Conservation (phyloP, 2,113 vertebrate species). For the Cacatua alba region DNA sequence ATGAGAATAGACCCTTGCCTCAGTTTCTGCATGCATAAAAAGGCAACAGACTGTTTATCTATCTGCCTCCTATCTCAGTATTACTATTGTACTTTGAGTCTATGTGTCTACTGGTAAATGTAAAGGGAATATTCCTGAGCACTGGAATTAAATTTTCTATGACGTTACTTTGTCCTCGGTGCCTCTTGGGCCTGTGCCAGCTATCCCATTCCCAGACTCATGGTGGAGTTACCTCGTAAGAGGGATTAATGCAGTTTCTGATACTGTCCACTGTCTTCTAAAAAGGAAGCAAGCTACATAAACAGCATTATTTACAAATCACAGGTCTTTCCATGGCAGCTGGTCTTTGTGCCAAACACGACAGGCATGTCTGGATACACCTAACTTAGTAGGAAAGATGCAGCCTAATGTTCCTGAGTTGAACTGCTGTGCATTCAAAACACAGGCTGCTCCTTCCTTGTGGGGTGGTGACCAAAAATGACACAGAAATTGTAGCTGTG, state of each 20-base stretch:
- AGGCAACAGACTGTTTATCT: neutral
- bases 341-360: neutral
- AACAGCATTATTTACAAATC: neutral
- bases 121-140: neutral
- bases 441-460: neutral
- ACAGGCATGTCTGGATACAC: neutral
- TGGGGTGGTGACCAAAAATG: neutral
- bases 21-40: neutral
- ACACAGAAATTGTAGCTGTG: neutral
- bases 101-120: neutral
- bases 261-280: neutral
- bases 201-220: neutral
- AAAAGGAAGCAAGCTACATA: neutral
- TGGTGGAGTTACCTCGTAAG: neutral
- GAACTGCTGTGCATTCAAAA: neutral
- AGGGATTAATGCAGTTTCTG: neutral
- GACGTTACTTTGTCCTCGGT: neutral
- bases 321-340: neutral
- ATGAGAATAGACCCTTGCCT: neutral
- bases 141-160: neutral
- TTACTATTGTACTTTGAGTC: neutral
- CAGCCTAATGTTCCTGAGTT: neutral
- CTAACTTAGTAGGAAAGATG: neutral
- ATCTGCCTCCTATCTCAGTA: neutral
- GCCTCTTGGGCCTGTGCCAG: neutral